phyloP scores from a whole-genome alignment of 2,113 vertebrate genomes.

The Etheostoma spectabile region DNA sequence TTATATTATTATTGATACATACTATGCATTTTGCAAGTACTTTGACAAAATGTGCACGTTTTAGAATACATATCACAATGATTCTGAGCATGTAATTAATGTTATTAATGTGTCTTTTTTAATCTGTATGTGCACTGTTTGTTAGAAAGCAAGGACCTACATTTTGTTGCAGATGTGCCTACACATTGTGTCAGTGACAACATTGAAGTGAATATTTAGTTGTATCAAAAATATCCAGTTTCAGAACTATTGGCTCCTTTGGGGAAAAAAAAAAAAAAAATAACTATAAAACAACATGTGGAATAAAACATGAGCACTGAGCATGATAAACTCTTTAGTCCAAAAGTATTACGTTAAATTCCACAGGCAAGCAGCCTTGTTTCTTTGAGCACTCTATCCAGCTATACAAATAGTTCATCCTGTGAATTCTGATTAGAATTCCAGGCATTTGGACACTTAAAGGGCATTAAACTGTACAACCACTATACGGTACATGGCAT shows the following conservation, averaged over 20 bases:
- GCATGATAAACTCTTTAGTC: neutral
- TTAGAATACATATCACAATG: no score
- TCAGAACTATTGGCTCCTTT: neutral
- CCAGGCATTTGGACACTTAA: conserved; percentile 12
- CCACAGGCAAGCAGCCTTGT: neutral
- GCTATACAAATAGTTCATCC: conserved; percentile 17
- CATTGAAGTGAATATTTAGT: no score
- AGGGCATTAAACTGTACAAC: conserved; percentile 22
- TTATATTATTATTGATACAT: no score
- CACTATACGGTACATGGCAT: neutral
- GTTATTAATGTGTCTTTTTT: no score
- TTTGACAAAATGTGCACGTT: no score
- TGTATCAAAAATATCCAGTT: neutral
- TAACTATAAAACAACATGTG: neutral
- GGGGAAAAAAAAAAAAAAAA: no score
- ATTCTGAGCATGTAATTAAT: no score
- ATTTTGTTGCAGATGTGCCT: no score
- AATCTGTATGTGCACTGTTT: no score
- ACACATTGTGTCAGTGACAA: no score
- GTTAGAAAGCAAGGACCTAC: no score
- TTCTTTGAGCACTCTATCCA: conserved; percentile 1
- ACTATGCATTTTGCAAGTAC: no score
- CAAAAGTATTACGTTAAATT: neutral
- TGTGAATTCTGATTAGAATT: conserved; percentile 19
- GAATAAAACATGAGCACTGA: neutral